Evolutionary conservation across 2,797 vertebrate species (phyloP).

Genomic region (Trichosurus vulpecula): DNA sequence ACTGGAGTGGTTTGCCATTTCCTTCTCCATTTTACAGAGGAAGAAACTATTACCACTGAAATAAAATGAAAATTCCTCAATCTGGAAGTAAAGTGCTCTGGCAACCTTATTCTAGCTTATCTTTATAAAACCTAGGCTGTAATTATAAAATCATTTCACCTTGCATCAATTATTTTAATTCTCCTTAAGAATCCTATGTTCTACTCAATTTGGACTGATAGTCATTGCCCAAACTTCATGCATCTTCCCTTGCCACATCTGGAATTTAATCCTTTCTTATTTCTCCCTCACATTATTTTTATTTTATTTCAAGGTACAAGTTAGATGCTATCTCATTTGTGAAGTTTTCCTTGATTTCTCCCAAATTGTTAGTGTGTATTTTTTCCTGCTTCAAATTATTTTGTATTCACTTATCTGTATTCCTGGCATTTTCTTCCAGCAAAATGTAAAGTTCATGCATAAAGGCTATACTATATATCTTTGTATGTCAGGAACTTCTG

Average conservation of each 20-base stretch:
- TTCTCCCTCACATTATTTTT: background rate
- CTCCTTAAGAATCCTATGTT: background rate
- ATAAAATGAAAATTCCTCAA: background rate
- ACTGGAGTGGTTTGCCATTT: background rate
- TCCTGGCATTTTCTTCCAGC: background rate
- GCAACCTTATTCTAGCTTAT: background rate
- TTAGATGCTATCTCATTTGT: background rate
- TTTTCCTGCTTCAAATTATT: background rate
- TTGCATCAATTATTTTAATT: background rate
- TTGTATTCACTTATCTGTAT: background rate
- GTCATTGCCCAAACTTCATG: background rate
- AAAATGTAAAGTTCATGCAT: background rate
- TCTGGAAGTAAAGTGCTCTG: background rate
- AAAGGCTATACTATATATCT: background rate
- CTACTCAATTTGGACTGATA: background rate
- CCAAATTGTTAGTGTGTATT: background rate
- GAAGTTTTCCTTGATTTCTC: background rate
- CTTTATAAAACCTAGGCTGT: background rate
- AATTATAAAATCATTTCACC: background rate
- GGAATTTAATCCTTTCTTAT: background rate
- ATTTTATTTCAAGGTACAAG: background rate
- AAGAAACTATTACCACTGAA: background rate
- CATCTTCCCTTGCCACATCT: background rate
- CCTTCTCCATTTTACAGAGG: background rate
- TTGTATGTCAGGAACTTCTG: background rate